phyloP scores from a whole-genome alignment of 2,888 invertebrate species.

The Kuschelorhynchus macadamiae region DNA sequence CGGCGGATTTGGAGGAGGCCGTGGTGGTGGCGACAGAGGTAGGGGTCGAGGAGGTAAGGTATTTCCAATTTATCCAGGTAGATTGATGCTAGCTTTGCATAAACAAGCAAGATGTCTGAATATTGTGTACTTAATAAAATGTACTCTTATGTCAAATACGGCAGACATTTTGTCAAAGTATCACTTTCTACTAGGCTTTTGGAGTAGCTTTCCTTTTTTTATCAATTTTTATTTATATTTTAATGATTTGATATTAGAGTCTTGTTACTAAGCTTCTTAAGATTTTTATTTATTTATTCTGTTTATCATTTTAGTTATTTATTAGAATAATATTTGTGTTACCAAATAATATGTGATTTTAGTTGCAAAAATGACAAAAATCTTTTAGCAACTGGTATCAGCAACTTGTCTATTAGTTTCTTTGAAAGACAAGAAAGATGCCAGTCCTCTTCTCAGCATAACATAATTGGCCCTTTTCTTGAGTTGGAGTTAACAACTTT shows the following conservation, averaged over 20 bases:
- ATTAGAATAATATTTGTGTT: too few species aligned
- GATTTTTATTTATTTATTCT: constrained; percentile 61
- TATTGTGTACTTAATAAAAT: too few species aligned
- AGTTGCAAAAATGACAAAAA: too few species aligned
- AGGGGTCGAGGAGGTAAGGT: constrained; percentile 36
- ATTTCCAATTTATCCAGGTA: constrained; percentile 12
- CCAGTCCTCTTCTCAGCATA: too few species aligned
- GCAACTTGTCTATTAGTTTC: too few species aligned
- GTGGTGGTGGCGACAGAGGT: constrained; percentile 33
- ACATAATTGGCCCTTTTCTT: too few species aligned
- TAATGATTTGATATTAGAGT: too few species aligned
- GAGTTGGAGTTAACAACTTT: too few species aligned
- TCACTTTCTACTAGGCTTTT: constrained; percentile 27
- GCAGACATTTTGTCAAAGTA: constrained; percentile 3
- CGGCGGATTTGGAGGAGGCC: constrained; percentile 67
- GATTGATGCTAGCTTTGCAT: constrained; percentile 25
- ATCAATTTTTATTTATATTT: constrained; percentile 3
- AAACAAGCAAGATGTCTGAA: not conserved
- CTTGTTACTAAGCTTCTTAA: constrained; percentile 19
- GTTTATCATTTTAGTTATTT: too few species aligned
- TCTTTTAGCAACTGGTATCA: too few species aligned
- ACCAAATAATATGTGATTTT: too few species aligned
- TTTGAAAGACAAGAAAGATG: too few species aligned
- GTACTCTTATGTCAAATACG: not conserved
- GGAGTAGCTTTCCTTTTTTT: constrained; percentile 24